A percentile compares a stretch with the other conserved stretches of the same genome.
Conservation (phyloP, 2,113 vertebrate genomes). For the Tetraodon nigroviridis region DNA sequence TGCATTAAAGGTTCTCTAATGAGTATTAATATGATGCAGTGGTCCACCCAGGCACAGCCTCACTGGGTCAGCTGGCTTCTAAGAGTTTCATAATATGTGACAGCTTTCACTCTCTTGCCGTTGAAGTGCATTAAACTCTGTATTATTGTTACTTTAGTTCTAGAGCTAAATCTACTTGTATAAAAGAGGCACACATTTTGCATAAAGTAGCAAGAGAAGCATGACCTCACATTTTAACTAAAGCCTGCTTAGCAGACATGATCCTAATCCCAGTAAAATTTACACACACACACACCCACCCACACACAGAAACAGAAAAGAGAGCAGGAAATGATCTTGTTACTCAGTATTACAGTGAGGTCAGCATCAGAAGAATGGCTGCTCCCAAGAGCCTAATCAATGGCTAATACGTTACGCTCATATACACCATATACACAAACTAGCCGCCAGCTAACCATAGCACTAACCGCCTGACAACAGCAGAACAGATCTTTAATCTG, state of each 20-base stretch:
- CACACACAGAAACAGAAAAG: conserved; percentile 50
- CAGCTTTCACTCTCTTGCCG: no score
- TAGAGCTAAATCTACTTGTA: no score
- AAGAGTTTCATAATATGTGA: no score
- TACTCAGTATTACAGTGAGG: conserved; percentile 55
- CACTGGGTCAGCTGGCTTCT: no score
- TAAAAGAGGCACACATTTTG: no score
- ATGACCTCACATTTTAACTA: conserved; percentile 12
- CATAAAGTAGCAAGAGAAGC: background rate
- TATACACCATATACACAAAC: conserved; percentile 26
- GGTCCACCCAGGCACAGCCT: no score
- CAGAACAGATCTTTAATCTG: conserved; percentile 29
- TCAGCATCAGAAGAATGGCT: conserved; percentile 61
- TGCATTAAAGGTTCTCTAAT: conserved; percentile 5
- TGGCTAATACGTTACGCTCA: conserved; percentile 51
- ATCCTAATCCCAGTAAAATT: conserved; percentile 30
- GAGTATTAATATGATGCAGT: background rate
- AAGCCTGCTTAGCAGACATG: conserved; percentile 25
- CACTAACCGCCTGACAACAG: conserved; percentile 38
- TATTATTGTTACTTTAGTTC: no score
- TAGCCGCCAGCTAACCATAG: conserved; percentile 37
- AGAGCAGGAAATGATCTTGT: conserved; percentile 61
- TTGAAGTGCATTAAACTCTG: no score
- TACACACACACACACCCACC: conserved; percentile 13
- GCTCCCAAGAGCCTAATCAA: conserved; percentile 64